Conservation (phyloP, 2,888 invertebrate genomes). For the Drosophila paramelanica region DNA sequence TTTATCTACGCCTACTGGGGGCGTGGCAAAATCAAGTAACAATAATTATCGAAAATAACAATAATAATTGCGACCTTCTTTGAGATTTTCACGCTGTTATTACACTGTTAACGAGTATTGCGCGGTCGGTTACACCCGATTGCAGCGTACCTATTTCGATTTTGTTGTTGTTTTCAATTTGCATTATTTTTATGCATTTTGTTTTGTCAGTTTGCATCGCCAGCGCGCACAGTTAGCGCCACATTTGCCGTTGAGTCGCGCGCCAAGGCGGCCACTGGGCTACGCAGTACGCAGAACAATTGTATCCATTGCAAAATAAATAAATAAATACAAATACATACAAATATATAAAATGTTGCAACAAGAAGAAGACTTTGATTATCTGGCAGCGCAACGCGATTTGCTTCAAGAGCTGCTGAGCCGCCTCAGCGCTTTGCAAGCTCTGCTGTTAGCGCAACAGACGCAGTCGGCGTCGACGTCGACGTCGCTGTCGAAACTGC, state of each 20-base stretch:
- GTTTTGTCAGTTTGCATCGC: conserved; percentile 9
- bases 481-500: conserved; percentile 19
- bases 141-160: conserved; percentile 8
- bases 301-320: too few relatives aligned
- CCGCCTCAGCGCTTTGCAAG: conserved; percentile 30
- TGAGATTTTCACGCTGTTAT: too few relatives aligned
- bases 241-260: conserved; percentile 45
- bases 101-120: too few relatives aligned
- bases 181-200: conserved; percentile 38
- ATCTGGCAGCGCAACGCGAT: conserved; percentile 23
- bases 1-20: too few relatives aligned
- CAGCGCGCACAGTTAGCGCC: conserved; percentile 12
- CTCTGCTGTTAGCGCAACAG: conserved; percentile 29
- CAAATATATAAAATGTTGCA: conserved; percentile 9
- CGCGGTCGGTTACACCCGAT: too few relatives aligned
- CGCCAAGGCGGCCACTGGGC: conserved; percentile 19
- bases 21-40: too few relatives aligned
- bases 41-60: too few relatives aligned
- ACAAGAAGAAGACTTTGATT: conserved; percentile 7
- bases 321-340: too few relatives aligned
- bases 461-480: background rate
- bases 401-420: conserved; percentile 30
- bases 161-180: conserved; percentile 28
- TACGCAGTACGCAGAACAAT: background rate
- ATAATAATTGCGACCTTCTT: too few relatives aligned